These are phyloP conservation scores for Aotus griseimembra DNA, from an alignment of 2,797 vertebrate species.

Conservation along the genomic window DNA sequence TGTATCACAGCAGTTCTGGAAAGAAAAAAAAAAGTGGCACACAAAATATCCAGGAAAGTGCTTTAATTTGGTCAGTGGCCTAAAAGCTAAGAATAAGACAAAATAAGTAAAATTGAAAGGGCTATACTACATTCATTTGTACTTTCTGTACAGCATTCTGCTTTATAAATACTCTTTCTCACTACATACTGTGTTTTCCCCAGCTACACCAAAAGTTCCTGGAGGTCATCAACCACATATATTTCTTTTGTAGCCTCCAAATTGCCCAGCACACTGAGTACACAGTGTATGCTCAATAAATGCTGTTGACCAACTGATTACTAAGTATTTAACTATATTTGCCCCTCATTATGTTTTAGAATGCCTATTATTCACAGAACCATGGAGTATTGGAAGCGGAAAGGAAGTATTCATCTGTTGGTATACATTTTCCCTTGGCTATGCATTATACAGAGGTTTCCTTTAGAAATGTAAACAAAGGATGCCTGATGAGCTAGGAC, in stretches of 20 bases:
- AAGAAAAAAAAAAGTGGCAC: background rate
- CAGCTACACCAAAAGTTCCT: slow-evolving; percentile 33
- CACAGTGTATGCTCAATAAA: slow-evolving; percentile 20
- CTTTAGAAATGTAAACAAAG: slow-evolving; percentile 68
- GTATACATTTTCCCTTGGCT: slow-evolving; percentile 66
- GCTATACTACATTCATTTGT: background rate
- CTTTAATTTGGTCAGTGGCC: background rate
- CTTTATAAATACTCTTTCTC: background rate
- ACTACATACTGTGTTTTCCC: background rate
- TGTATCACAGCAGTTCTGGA: background rate
- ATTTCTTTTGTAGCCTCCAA: background rate
- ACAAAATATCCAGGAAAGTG: background rate
- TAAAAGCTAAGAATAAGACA: background rate
- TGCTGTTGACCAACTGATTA: background rate
- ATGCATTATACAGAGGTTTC: slow-evolving; percentile 63
- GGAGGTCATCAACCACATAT: background rate
- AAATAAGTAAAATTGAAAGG: slow-evolving; percentile 8
- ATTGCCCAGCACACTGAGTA: background rate
- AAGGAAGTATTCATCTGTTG: slow-evolving; percentile 60
- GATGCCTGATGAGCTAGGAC: slow-evolving; percentile 66
- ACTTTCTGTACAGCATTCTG: background rate
- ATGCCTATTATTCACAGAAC: slow-evolving; percentile 14
- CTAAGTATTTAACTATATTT: slow-evolving; percentile 46
- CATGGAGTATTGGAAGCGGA: background rate
- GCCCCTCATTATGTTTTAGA: background rate